These are phyloP conservation scores for Thamnophis elegans DNA, from an alignment of 2,797 vertebrate genomes.

Conservation along the genomic window DNA sequence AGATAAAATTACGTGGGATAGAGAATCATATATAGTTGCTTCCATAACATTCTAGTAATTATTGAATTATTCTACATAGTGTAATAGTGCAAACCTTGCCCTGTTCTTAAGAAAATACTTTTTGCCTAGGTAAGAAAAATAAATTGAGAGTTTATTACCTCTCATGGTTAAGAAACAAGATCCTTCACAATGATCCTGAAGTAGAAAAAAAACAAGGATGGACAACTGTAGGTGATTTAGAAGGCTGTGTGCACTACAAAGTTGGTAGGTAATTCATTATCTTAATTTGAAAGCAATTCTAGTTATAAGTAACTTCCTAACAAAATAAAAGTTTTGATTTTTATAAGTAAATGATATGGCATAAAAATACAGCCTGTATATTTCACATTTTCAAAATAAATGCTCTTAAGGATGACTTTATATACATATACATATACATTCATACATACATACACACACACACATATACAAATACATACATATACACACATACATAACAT, in stretches of 20 bases:
- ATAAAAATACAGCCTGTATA: not conserved
- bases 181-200: slow-evolving; percentile 95
- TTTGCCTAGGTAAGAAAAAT: slow-evolving; percentile 91
- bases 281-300: not conserved
- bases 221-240: slow-evolving; percentile 94
- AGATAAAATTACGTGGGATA: not conserved
- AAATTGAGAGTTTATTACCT: slow-evolving; percentile 96
- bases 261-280: slow-evolving; percentile 81
- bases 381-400: slow-evolving; percentile 10
- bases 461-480: not conserved
- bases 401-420: not conserved
- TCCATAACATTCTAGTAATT: not conserved
- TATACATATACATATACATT: no score
- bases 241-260: slow-evolving; percentile 97
- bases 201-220: slow-evolving; percentile 99
- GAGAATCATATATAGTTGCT: not conserved
- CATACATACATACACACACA: no score
- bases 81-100: not conserved
- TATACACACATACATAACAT: not conserved
- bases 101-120: slow-evolving; percentile 24
- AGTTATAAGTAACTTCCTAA: not conserved
- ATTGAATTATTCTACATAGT: not conserved
- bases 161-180: slow-evolving; percentile 98
- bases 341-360: not conserved
- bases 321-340: not conserved